These are phyloP conservation scores for Sminthopsis crassicaudata DNA, from an alignment of 2,113 vertebrate genomes.

Conservation along the genomic window DNA sequence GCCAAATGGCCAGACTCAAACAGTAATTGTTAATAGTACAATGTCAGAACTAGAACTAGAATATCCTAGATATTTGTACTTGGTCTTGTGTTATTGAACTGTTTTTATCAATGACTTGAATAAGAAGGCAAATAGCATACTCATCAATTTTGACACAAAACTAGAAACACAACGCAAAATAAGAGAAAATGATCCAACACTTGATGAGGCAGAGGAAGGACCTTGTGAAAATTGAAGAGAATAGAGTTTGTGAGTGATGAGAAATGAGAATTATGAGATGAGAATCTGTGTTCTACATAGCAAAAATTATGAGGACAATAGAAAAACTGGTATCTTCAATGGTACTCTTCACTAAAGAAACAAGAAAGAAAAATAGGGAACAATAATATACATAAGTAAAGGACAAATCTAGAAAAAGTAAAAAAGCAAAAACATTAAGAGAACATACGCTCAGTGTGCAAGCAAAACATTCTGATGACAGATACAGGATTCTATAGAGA, in stretches of 20 bases:
- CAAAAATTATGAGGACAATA: background rate
- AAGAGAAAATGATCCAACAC: background rate
- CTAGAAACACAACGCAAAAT: background rate
- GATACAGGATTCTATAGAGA: background rate
- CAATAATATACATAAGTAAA: background rate
- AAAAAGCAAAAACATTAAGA: background rate
- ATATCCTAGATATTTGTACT: background rate
- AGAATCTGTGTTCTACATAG: background rate
- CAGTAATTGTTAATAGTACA: background rate
- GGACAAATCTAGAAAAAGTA: background rate
- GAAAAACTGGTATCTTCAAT: background rate
- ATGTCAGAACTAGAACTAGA: background rate
- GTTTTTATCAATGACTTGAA: background rate
- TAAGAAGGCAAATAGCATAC: background rate
- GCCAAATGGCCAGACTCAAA: background rate
- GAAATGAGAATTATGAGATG: background rate
- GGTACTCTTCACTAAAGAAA: background rate
- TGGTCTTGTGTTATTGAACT: background rate
- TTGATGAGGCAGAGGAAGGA: background rate
- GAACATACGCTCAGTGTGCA: background rate
- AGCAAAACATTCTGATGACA: background rate
- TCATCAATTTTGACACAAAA: background rate
- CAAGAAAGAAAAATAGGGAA: background rate
- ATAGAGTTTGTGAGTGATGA: background rate
- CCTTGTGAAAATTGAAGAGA: background rate